A percentile compares a stretch with the other conserved stretches of the same genome.
These are phyloP conservation scores for Pitangus sulphuratus DNA, from an alignment of 2,797 vertebrate genomes.

Conservation along the genomic window DNA sequence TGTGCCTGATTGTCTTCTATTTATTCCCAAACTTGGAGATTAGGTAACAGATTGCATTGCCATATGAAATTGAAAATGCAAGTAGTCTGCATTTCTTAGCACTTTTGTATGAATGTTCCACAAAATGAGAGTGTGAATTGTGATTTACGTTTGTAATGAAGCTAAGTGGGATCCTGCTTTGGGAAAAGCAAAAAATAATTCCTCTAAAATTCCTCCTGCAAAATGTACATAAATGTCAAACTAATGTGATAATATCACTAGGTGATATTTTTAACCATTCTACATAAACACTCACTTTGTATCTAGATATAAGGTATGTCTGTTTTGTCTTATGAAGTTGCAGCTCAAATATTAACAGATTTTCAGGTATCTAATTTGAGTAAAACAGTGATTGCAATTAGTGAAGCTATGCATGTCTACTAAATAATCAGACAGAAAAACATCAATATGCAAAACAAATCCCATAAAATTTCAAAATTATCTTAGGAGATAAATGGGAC, in stretches of 20 bases:
- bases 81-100: conserved; percentile 19
- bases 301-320: not conserved
- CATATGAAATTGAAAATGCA: not conserved
- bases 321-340: not conserved
- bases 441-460: not conserved
- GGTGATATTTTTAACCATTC: not conserved
- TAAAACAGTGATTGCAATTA: not conserved
- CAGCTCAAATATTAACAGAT: not conserved
- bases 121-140: not conserved
- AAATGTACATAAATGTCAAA: not conserved
- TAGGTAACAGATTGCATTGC: not conserved
- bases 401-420: not conserved
- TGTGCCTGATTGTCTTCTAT: not conserved
- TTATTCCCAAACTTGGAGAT: not conserved
- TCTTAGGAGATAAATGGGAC: not conserved
- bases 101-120: not conserved
- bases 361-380: not conserved
- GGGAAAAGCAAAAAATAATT: not conserved
- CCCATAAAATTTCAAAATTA: not conserved
- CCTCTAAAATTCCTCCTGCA: not conserved
- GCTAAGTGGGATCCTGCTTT: not conserved
- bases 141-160: not conserved
- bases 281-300: not conserved
- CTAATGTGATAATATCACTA: not conserved
- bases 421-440: not conserved